These are phyloP conservation scores for Sparus aurata DNA, from an alignment of 2,797 vertebrate species.

Conservation along the genomic window DNA sequence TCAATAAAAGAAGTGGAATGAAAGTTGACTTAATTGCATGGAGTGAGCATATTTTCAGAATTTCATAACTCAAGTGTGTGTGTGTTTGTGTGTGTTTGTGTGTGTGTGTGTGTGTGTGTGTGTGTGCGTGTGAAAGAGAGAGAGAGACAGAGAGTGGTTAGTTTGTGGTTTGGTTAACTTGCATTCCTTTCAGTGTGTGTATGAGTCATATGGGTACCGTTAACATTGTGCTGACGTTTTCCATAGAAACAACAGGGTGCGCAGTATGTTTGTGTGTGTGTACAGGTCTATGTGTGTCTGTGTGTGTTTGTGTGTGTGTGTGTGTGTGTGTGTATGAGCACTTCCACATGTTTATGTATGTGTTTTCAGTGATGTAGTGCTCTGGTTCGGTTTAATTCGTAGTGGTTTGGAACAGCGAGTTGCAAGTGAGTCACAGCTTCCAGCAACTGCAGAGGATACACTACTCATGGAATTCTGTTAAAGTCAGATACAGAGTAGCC, in stretches of 20 bases:
- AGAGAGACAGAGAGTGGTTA: conserved; percentile 27
- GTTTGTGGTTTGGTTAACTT: conserved; percentile 66
- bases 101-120: conserved; percentile 11
- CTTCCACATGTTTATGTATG: conserved; percentile 25
- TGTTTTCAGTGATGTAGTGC: conserved; percentile 27
- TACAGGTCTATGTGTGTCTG: background rate
- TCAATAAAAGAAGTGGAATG: background rate
- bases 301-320: conserved; percentile 20
- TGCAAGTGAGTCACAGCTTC: conserved; percentile 84
- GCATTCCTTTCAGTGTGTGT: conserved; percentile 55
- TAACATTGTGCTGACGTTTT: conserved; percentile 49
- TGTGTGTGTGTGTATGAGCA: background rate
- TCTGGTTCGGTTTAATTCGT: conserved; percentile 70
- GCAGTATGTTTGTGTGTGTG: conserved; percentile 32
- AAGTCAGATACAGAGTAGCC: background rate
- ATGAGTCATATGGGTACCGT: conserved; percentile 62
- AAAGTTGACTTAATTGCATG: conserved; percentile 34
- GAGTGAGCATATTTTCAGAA: conserved; percentile 22
- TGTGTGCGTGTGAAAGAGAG: background rate
- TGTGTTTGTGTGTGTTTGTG: conserved; percentile 15
- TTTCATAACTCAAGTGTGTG: conserved; percentile 45
- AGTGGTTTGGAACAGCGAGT: conserved; percentile 74
- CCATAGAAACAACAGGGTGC: conserved; percentile 35
- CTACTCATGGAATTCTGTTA: conserved; percentile 25
- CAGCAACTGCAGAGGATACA: conserved; percentile 55